Evolutionary conservation across 2,888 invertebrate species (phyloP), one percentile per base, ranked within the genome.

Genomic region (Keiferia lycopersicella): DNA sequence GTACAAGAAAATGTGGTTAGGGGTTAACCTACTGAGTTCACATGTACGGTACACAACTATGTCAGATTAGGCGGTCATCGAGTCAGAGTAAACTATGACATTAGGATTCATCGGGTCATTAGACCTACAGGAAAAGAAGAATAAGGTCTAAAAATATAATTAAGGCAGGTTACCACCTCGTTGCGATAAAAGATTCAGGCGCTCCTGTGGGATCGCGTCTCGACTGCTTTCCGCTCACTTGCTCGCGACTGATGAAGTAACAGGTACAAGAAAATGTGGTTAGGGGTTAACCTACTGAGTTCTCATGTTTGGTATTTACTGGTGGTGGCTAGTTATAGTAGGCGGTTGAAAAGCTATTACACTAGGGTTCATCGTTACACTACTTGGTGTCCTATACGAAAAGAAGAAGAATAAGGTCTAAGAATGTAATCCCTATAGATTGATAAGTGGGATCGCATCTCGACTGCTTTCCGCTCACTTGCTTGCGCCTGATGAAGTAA

Each of bases 91-190:
- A 30, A 30, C 30, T 30, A 2, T 30, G 30, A 30, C 30, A 30
- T 6, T 6, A 30, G 30, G 30, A 6, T 30, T 30, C 30, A 30
- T 30, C 30, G 2, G 6, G n/a, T 45, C 16, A 6, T n/a, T 45
- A 2, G 1, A 14, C n/a, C n/a, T n/a, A n/a, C n/a, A n/a, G n/a
- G n/a, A n/a, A n/a, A n/a, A n/a, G n/a, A n/a, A n/a, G n/a, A n/a
- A n/a, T n/a, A n/a, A n/a, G n/a, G n/a, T n/a, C n/a, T n/a, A n/a
- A n/a, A n/a, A n/a, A n/a, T n/a, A n/a, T n/a, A n/a, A n/a, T n/a
- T n/a, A 53, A 53, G 6, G 51, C 51, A 53, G 22, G 51, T 53
- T 53, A 53, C 51, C 51, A 12, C 51, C 22, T 53, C 51, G 51
- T 26, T 4, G 6, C 26, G 22, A 53, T 53, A 53, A 53, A 53